Evolutionary conservation across 2,888 invertebrate species (phyloP).

Genomic region (Pseudococcus viburni): DNA sequence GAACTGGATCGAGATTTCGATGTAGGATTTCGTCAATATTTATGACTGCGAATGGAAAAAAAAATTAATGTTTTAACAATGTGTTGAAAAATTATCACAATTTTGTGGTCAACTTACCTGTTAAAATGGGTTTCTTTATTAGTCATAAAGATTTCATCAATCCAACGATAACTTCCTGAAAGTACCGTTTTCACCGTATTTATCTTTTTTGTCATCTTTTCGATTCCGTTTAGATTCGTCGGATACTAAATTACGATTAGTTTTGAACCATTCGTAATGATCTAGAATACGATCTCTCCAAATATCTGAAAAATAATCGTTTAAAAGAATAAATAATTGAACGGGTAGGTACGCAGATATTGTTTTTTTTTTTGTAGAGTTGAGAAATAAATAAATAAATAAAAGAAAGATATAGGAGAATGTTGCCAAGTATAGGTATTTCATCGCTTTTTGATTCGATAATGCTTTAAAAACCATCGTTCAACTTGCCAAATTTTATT

Average conservation of each 20-base stretch:
- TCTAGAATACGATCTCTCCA: slow-evolving; percentile 68
- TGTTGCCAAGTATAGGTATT: background rate
- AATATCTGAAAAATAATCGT: slow-evolving; percentile 67
- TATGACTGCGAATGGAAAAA: background rate
- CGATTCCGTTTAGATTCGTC: slow-evolving; percentile 62
- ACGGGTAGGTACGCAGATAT: background rate
- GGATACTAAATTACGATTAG: slow-evolving; percentile 67
- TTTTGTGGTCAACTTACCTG: slow-evolving; percentile 7
- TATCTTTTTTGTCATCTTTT: slow-evolving; percentile 52
- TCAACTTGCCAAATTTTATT: background rate
- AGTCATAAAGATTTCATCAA: slow-evolving; percentile 76
- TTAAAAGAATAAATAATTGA: background rate
- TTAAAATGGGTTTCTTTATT: background rate
- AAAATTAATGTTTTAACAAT: background rate
- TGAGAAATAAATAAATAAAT: background rate
- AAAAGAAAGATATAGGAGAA: background rate
- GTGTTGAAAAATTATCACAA: background rate
- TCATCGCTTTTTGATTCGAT: background rate
- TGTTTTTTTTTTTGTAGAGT: background rate
- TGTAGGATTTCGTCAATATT: background rate
- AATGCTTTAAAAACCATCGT: background rate
- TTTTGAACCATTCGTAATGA: slow-evolving; percentile 68
- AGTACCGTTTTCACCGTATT: slow-evolving; percentile 67
- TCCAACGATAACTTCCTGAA: slow-evolving; percentile 69
- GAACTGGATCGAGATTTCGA: background rate